Percentiles rank a stretch among this genome's conserved stretches.
Evolutionary conservation across 2,888 invertebrate genomes (phyloP).

Genomic region (Acleris emargana): DNA sequence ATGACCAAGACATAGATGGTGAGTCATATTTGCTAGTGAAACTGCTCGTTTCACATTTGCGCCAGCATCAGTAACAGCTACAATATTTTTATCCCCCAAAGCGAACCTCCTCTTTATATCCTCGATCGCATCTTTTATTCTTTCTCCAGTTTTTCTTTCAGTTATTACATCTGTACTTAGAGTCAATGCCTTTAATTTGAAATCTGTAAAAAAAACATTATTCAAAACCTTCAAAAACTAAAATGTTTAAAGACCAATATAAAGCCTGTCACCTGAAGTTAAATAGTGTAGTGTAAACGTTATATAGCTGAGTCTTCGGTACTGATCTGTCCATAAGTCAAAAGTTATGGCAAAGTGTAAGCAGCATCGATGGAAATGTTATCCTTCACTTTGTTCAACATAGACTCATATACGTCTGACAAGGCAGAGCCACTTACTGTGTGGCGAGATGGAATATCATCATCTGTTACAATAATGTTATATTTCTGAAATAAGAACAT

Average conservation of each 20-base stretch:
- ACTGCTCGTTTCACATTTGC: neutral
- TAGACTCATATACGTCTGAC: neutral
- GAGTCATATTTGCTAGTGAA: neutral
- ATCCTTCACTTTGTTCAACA: neutral
- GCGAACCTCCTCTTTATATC: too few species aligned
- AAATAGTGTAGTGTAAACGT: constrained; percentile 27
- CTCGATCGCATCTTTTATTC: too few species aligned
- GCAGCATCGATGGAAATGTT: neutral
- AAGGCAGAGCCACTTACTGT: neutral
- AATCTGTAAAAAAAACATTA: too few species aligned
- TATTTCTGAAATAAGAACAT: too few species aligned
- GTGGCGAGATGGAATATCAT: neutral
- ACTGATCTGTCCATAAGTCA: neutral
- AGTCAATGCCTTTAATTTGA: too few species aligned
- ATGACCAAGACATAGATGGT: neutral
- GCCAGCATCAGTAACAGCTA: too few species aligned
- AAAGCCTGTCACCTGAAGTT: neutral
- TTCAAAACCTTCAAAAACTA: too few species aligned
- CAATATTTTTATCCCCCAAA: neutral
- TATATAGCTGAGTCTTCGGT: constrained; percentile 1
- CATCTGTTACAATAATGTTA: neutral
- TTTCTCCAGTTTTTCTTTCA: too few species aligned
- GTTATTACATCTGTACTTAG: too few species aligned
- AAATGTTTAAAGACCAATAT: too few species aligned
- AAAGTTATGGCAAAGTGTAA: neutral